These are phyloP conservation scores for Calosoma granatense DNA, from an alignment of 1,140 invertebrate genomes.

Conservation along the genomic window DNA sequence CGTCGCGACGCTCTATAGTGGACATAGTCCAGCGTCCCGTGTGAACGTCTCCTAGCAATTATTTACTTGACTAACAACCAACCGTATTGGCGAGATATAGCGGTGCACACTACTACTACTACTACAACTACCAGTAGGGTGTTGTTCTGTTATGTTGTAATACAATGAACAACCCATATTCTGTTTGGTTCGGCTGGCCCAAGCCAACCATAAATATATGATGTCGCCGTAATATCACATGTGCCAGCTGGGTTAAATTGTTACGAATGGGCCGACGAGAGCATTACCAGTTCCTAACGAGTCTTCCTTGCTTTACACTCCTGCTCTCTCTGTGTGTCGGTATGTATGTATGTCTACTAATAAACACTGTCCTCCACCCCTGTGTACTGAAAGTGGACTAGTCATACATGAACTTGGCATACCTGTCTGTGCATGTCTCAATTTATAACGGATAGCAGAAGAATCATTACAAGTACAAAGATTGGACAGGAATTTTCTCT, in stretches of 20 bases:
- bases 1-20: background rate
- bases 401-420: too few species aligned
- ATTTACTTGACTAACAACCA: background rate
- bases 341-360: too few species aligned
- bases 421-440: too few species aligned
- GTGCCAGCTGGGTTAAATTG: conserved; percentile 34
- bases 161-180: background rate
- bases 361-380: too few species aligned
- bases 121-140: too few species aligned
- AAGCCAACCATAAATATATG: conserved; percentile 31
- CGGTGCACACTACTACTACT: too few species aligned
- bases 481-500: too few species aligned
- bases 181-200: conserved; percentile 12
- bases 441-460: too few species aligned
- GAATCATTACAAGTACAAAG: too few species aligned
- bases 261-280: conserved; percentile 29
- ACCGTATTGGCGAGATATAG: background rate
- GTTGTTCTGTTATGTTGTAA: too few species aligned
- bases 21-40: background rate
- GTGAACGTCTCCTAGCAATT: background rate
- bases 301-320: conserved; percentile 1
- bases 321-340: too few species aligned
- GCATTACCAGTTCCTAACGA: conserved; percentile 21
- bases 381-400: too few species aligned
- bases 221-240: conserved; percentile 33